Evolutionary conservation across 2,113 vertebrate species (phyloP), one percentile per base, ranked within the genome.

Genomic region (Zonotrichia leucophrys): DNA sequence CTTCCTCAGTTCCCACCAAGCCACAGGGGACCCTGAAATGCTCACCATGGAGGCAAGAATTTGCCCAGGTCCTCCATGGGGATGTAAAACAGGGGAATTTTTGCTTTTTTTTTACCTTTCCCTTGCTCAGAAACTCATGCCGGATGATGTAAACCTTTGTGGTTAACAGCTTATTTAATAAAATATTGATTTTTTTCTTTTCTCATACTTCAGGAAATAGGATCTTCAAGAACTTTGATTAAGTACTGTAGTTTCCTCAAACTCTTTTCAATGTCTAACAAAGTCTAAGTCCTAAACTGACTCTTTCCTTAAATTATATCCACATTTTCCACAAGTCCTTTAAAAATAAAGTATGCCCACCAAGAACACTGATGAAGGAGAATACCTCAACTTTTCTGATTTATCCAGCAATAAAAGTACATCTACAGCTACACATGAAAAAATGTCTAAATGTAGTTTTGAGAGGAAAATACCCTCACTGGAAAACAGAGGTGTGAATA

Each of bases 131-230:
- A 86, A 85, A 7, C 20, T 80, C 46, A 14, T 33, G 8, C 16
- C 58, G 37, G 67, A 83, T 94, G 79, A 88, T 88, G 67, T 86
- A 96, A 96, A 93, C 28, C 39, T 79, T 92, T 75, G 59, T 89
- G 73, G 76, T 64, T 81, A 90, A 93, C 64, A 87, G 68, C 64
- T 90, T 87, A 89, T 92, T 94, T 96, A 94, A 94, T 88, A 94
- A 94, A 94, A 96, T 89, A 94, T 60, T 92, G 86, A 77, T 66
- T 85, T 47, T 7, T 53, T 74, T 75, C 47, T 7, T 35, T 11
- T 6, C 20, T 82, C 27, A 6, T 67, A 24, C 83, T 78, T 86
- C 47, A 93, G 73, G 73, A 93, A 96, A 92, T 67, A 90, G 49
- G 30, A 55, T 83, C 76, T 93, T 92, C 33, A 58, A 74, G 73